Percentiles rank a stretch among this genome's conserved stretches.
Conservation (phyloP, 2,113 vertebrate genomes). For the Brachyhypopomus gauderio region DNA sequence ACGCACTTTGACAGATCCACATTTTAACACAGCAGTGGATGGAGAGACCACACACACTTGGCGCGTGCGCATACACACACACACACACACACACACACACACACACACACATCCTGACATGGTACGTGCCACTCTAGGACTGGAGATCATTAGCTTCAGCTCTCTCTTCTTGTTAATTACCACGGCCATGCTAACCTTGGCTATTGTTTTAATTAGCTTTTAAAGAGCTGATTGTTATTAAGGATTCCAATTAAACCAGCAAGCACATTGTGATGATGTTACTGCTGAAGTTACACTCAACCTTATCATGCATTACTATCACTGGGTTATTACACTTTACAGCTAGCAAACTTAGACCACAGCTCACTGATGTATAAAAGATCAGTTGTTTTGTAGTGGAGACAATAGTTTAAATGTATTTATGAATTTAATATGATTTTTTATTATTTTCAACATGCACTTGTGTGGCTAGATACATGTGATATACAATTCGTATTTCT, state of each 20-base stretch:
- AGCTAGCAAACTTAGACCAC: no score
- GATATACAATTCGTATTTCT: no score
- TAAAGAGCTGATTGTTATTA: conserved; percentile 79
- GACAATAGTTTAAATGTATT: no score
- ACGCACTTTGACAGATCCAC: conserved; percentile 47
- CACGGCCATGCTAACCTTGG: conserved; percentile 85
- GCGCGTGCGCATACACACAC: no score
- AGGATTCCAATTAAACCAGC: conserved; percentile 64
- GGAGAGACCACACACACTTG: conserved; percentile 3
- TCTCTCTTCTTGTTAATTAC: conserved; percentile 90
- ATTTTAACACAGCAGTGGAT: conserved; percentile 15
- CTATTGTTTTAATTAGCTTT: conserved; percentile 86
- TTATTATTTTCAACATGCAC: no score
- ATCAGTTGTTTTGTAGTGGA: no score
- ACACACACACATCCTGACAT: conserved; percentile 76
- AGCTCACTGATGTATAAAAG: no score
- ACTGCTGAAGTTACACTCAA: conserved; percentile 8
- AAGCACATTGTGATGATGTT: conserved; percentile 14
- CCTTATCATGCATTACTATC: not conserved
- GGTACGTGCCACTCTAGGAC: conserved; percentile 84
- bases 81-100: conserved; percentile 57
- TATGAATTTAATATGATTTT: no score
- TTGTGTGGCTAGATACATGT: no score
- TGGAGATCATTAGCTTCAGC: conserved; percentile 86
- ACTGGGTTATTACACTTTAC: not conserved